Evolutionary conservation across 2,888 invertebrate genomes (phyloP).

Genomic region (Hecatera dysodea): DNA sequence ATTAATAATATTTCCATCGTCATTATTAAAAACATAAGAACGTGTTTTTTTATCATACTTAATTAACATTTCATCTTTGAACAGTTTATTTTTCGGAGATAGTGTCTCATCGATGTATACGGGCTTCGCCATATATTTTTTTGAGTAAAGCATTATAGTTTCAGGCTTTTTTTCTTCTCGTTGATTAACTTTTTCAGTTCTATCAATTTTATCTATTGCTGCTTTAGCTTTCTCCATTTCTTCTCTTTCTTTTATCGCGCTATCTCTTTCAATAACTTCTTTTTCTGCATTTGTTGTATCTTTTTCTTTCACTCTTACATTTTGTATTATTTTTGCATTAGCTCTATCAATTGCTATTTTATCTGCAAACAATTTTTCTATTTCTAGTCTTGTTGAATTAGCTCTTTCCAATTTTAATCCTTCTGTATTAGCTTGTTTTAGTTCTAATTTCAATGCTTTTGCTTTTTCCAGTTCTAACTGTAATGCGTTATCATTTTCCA

Average conservation of each 20-base stretch:
- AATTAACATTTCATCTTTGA: slow-evolving; percentile 3
- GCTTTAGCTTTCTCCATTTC: neutral
- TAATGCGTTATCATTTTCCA: neutral
- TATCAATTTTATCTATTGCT: neutral
- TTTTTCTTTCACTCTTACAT: neutral
- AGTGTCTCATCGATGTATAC: too few species aligned
- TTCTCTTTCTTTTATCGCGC: slow-evolving; percentile 15
- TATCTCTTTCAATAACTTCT: neutral
- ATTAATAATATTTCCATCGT: neutral
- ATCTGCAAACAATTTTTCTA: neutral
- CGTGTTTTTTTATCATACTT: slow-evolving; percentile 5
- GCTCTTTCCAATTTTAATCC: neutral
- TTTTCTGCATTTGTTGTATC: neutral
- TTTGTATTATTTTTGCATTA: slow-evolving; percentile 6
- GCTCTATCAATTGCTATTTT: neutral
- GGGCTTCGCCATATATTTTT: neutral
- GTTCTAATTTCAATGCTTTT: neutral
- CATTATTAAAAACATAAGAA: neutral
- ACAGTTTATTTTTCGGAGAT: neutral
- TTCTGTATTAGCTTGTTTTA: neutral
- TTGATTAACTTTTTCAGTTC: neutral
- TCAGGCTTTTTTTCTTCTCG: slow-evolving; percentile 15
- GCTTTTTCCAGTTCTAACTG: slow-evolving; percentile 2
- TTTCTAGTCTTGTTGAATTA: neutral
- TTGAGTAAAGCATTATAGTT: slow-evolving; percentile 47